Evolutionary conservation across 2,888 invertebrate species (phyloP).

Genomic region (Anthrax anthrax): DNA sequence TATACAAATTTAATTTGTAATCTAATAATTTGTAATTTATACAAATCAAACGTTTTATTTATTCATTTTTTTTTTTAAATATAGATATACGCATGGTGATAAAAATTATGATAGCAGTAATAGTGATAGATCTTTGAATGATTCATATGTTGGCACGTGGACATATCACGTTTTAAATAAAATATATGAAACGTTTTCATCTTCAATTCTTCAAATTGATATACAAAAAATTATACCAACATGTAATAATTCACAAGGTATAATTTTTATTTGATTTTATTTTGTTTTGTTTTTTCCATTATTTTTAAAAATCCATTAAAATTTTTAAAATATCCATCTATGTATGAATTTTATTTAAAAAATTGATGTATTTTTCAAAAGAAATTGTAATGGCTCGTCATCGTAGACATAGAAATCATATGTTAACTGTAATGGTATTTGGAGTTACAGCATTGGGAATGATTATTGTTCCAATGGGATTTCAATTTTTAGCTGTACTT

Average conservation of each 20-base stretch:
- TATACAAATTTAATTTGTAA: too few relatives aligned
- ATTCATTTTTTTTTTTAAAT: too few relatives aligned
- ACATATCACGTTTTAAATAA: constrained; percentile 43
- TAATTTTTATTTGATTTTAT: background rate
- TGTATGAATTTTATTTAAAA: too few relatives aligned
- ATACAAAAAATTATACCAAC: constrained; percentile 24
- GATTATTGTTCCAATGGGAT: constrained; percentile 66
- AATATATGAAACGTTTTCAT: constrained; percentile 43
- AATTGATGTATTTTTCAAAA: background rate
- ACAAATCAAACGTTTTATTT: too few relatives aligned
- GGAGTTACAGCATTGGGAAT: constrained; percentile 62
- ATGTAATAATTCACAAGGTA: background rate
- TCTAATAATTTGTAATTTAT: too few relatives aligned
- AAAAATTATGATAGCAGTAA: too few relatives aligned
- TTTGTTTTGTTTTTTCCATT: background rate
- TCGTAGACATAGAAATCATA: constrained; percentile 43
- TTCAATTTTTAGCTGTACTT: constrained; percentile 67
- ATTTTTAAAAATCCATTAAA: too few relatives aligned
- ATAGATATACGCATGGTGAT: too few relatives aligned
- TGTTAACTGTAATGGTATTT: constrained; percentile 67
- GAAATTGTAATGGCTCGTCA: background rate
- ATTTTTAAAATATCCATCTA: too few relatives aligned
- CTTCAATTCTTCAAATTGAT: constrained; percentile 53
- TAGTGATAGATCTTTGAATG: too few relatives aligned
- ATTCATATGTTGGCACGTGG: constrained; percentile 31